Evolutionary conservation across 1,140 invertebrate species (phyloP).

Genomic region (Carposina sasakii): DNA sequence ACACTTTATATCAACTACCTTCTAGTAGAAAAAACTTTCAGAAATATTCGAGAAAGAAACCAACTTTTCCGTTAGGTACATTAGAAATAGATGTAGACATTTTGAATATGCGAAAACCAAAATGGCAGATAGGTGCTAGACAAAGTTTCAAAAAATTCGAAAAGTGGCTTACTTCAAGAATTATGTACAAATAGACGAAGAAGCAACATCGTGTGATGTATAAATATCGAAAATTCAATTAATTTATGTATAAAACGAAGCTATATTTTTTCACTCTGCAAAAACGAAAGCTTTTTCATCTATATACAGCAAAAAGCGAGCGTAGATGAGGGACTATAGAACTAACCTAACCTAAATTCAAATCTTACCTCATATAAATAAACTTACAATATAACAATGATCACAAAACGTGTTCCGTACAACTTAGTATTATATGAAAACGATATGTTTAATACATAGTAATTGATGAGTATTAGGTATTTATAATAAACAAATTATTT

Average conservation of each 20-base stretch:
- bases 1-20: constrained; percentile 47
- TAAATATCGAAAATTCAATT: constrained; percentile 46
- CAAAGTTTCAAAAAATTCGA: constrained; percentile 20
- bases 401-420: constrained; percentile 47
- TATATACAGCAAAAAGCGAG: constrained; percentile 59
- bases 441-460: constrained; percentile 57
- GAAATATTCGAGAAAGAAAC: constrained; percentile 37
- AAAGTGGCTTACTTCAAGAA: constrained; percentile 32
- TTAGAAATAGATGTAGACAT: not conserved
- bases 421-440: constrained; percentile 41
- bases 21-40: constrained; percentile 54
- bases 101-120: constrained; percentile 27
- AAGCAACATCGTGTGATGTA: constrained; percentile 34
- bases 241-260: constrained; percentile 1
- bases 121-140: constrained; percentile 33
- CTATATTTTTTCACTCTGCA: constrained; percentile 17
- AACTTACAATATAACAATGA: constrained; percentile 41
- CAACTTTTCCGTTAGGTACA: not conserved
- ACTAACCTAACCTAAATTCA: constrained; percentile 48
- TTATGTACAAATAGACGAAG: constrained; percentile 45
- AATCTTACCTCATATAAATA: constrained; percentile 36
- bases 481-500: too few species aligned
- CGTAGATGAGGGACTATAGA: constrained; percentile 42
- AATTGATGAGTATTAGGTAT: constrained; percentile 55
- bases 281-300: constrained; percentile 41